Evolutionary conservation across 2,113 vertebrate genomes (phyloP).

Genomic region (Archocentrus centrarchus): DNA sequence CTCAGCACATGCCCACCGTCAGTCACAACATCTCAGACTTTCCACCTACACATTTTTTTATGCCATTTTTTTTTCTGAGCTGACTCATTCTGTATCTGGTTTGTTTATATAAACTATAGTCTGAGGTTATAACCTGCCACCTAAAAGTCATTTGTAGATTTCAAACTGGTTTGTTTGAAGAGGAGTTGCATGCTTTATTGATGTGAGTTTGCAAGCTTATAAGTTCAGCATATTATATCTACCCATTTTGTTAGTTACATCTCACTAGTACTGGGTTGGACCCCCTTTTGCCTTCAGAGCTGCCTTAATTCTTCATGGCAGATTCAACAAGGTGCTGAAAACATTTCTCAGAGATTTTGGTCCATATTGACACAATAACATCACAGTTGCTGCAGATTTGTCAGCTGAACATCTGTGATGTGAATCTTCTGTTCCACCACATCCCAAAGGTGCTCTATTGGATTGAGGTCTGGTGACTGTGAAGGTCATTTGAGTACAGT

Average conservation of each 20-base stretch:
- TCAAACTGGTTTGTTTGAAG: neutral
- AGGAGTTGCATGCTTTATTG: neutral
- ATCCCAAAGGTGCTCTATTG: neutral
- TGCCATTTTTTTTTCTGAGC: neutral
- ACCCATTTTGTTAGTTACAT: neutral
- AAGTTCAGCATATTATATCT: neutral
- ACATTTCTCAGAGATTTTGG: neutral
- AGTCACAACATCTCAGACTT: neutral
- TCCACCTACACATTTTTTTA: neutral
- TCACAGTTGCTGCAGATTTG: neutral
- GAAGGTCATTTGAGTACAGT: neutral
- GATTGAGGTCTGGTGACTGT: neutral
- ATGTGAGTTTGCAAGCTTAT: neutral
- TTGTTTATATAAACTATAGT: constrained; percentile 8
- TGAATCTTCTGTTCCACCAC: constrained; percentile 5
- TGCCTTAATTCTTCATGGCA: neutral
- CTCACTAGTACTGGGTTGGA: neutral
- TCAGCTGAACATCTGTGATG: neutral
- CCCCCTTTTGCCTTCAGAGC: neutral
- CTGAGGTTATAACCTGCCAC: too few relatives aligned
- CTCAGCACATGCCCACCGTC: neutral
- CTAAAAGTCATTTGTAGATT: constrained; percentile 1
- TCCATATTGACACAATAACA: neutral
- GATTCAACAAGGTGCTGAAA: neutral
- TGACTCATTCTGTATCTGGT: neutral